These are phyloP conservation scores for Drosophila ironensis DNA, from an alignment of 1,140 invertebrate species.

Conservation along the genomic window DNA sequence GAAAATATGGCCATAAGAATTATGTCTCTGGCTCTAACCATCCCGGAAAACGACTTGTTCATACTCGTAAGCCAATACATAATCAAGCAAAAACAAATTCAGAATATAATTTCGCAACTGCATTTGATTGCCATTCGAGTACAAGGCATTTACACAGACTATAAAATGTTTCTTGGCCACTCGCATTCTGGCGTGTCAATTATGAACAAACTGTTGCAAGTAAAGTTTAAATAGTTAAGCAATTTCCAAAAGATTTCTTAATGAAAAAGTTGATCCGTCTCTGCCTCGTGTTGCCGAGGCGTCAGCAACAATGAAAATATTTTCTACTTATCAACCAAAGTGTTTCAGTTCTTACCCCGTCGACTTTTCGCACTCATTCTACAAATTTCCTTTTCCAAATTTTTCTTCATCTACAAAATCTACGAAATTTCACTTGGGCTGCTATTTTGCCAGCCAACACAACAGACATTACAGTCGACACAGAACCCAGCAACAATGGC, in stretches of 20 bases:
- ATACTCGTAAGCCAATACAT: no score
- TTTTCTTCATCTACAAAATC: constrained; percentile 78
- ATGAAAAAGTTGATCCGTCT: constrained; percentile 69
- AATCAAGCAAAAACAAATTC: constrained; percentile 38
- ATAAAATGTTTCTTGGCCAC: constrained; percentile 7
- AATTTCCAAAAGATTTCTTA: constrained; percentile 76
- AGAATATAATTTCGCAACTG: constrained; percentile 66
- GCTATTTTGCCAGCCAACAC: constrained; percentile 57
- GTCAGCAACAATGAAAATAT: constrained; percentile 80
- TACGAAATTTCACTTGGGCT: constrained; percentile 76
- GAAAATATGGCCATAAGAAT: no score
- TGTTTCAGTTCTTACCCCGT: constrained; percentile 23
- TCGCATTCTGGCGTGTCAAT: constrained; percentile 49
- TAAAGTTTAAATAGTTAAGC: constrained; percentile 73
- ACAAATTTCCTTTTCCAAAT: constrained; percentile 73
- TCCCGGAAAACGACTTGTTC: no score
- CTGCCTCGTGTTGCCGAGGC: constrained; percentile 45
- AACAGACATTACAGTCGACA: constrained; percentile 30
- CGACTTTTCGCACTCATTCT: background rate
- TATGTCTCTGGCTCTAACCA: no score
- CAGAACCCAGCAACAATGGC: constrained; percentile 7
- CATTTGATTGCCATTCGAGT: constrained; percentile 74
- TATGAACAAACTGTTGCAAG: constrained; percentile 60
- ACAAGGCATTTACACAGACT: constrained; percentile 47
- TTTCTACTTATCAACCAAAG: constrained; percentile 60